Percentiles rank a stretch among this genome's conserved stretches.
These are phyloP conservation scores for Eledona agricola DNA, from an alignment of 2,888 invertebrate genomes.

Conservation along the genomic window DNA sequence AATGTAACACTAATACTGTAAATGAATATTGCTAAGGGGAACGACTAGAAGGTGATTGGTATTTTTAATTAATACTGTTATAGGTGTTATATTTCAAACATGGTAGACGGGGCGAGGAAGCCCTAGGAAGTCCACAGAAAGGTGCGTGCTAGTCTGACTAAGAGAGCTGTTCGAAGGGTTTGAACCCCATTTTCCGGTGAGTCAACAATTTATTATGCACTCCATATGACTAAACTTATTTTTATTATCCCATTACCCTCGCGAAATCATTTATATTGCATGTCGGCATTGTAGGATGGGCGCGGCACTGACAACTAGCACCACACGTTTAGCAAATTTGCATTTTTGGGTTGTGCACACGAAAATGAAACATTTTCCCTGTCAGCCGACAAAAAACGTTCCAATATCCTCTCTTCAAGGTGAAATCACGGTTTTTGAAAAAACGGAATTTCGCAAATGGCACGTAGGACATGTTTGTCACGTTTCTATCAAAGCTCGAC, in stretches of 20 bases:
- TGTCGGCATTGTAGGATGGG: slow-evolving; percentile 33
- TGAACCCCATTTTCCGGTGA: slow-evolving; percentile 44
- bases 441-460: slow-evolving; percentile 19
- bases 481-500: slow-evolving; percentile 16
- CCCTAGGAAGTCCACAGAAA: slow-evolving; percentile 41
- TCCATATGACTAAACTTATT: slow-evolving; percentile 41
- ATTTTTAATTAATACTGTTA: slow-evolving; percentile 41
- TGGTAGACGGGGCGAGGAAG: slow-evolving; percentile 43
- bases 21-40: slow-evolving; percentile 31
- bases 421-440: slow-evolving; percentile 4
- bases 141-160: slow-evolving; percentile 43
- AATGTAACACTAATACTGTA: slow-evolving; percentile 26
- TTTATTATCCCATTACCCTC: slow-evolving; percentile 38
- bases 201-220: slow-evolving; percentile 48
- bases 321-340: slow-evolving; percentile 26
- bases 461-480: too few species aligned
- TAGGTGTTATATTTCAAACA: slow-evolving; percentile 42
- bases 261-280: slow-evolving; percentile 38
- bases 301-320: slow-evolving; percentile 32
- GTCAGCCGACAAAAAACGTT: not conserved
- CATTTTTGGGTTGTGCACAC: slow-evolving; percentile 24
- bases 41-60: slow-evolving; percentile 23
- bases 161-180: slow-evolving; percentile 40
- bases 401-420: not conserved
- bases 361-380: too few species aligned